A percentile compares a stretch with the other conserved stretches of the same genome.
These are phyloP conservation scores for Leptocoma aspasia DNA, from an alignment of 2,113 vertebrate species.

Conservation along the genomic window DNA sequence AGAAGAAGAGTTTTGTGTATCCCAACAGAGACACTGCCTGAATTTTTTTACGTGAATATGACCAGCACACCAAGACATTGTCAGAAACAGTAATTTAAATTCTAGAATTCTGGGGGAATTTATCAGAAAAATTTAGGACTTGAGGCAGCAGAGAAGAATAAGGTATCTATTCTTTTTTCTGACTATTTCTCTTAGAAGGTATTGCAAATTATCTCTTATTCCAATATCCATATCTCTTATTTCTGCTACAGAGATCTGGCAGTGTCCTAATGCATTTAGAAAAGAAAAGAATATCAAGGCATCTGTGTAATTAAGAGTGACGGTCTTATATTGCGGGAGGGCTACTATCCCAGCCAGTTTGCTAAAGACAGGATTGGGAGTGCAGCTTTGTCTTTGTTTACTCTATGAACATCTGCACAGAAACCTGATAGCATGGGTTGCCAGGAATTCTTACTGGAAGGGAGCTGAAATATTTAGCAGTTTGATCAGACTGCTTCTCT, in stretches of 20 bases:
- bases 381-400: slow-evolving; percentile 8
- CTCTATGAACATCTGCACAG: not conserved
- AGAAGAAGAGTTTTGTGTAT: not conserved
- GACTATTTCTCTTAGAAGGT: not conserved
- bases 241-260: not conserved
- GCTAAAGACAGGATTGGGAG: not conserved
- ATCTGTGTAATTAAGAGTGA: slow-evolving; percentile 30
- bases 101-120: not conserved
- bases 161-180: not conserved
- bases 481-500: not conserved
- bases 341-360: not conserved
- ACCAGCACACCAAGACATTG: not conserved
- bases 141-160: not conserved
- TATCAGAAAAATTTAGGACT: not conserved
- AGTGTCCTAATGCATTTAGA: not conserved
- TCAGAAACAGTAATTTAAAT: not conserved
- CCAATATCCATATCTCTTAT: too few relatives aligned
- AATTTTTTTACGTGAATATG: not conserved
- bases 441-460: not conserved
- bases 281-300: not conserved
- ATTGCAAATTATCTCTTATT: not conserved
- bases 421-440: not conserved
- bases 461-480: slow-evolving; percentile 16
- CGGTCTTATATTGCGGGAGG: not conserved
- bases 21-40: not conserved